Evolutionary conservation across 2,113 vertebrate species (phyloP).

Genomic region (Verasper variegatus): DNA sequence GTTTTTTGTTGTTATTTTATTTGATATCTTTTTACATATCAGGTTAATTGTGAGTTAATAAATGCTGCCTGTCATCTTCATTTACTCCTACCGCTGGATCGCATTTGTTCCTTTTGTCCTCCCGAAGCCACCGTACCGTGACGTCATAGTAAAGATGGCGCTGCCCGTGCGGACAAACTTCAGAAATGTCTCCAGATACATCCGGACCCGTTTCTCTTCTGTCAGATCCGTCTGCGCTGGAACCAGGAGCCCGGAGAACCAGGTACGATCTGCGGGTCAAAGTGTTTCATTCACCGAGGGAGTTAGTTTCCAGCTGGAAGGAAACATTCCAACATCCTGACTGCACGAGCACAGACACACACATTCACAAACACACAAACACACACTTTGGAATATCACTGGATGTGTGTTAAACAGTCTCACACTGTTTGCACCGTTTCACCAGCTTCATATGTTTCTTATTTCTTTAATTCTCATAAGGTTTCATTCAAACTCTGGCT

Average conservation of each 20-base stretch:
- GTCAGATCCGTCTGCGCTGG: slow-evolving; percentile 34
- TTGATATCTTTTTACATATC: too few species aligned
- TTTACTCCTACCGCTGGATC: not conserved
- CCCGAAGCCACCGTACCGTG: slow-evolving; percentile 64
- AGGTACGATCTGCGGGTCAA: slow-evolving; percentile 52
- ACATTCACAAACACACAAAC: not conserved
- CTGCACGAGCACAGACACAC: not conserved
- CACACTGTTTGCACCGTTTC: too few species aligned
- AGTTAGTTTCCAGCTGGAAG: not conserved
- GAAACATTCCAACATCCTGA: not conserved
- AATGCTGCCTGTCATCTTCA: too few species aligned
- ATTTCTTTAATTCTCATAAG: too few species aligned
- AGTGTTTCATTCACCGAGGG: not conserved
- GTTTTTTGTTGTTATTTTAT: too few species aligned
- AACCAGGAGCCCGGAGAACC: not conserved
- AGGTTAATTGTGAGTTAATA: not conserved
- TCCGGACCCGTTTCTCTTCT: slow-evolving; percentile 34
- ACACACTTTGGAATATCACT: too few species aligned
- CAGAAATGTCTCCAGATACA: slow-evolving; percentile 44
- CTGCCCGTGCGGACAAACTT: slow-evolving; percentile 58
- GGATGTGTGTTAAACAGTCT: too few species aligned
- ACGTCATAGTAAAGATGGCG: slow-evolving; percentile 78
- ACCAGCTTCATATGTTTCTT: too few species aligned
- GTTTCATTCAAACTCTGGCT: too few species aligned
- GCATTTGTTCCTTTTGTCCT: slow-evolving; percentile 23